phyloP scores from a whole-genome alignment of 2,888 invertebrate species.

The Lasioglossum vierecki region DNA sequence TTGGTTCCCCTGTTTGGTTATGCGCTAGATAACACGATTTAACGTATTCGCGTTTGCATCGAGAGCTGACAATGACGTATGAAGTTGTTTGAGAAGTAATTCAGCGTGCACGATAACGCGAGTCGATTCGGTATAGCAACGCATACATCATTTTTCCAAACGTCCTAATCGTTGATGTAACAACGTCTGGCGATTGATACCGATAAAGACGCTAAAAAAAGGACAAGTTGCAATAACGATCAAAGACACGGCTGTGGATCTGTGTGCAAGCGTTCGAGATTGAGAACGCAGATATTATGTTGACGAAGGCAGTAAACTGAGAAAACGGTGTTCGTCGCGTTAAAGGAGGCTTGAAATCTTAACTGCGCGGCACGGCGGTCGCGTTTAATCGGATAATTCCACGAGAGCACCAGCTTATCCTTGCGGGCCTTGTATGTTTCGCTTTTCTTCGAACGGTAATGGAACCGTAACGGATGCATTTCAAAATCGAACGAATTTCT shows the following conservation, averaged over 20 bases:
- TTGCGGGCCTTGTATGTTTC: background rate
- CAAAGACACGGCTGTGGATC: constrained; percentile 3
- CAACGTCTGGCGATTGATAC: constrained; percentile 17
- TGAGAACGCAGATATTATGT: constrained; percentile 24
- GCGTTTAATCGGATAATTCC: constrained; percentile 30
- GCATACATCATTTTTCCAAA: background rate
- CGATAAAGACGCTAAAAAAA: background rate
- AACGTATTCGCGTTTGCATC: background rate
- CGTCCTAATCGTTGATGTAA: constrained; percentile 8
- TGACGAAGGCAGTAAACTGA: constrained; percentile 26
- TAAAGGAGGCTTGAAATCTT: constrained; percentile 10
- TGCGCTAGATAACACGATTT: background rate
- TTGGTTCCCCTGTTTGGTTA: background rate
- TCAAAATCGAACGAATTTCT: background rate
- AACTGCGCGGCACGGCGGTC: constrained; percentile 11
- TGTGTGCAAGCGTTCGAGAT: constrained; percentile 19
- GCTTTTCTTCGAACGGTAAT: background rate
- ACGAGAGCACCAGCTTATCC: background rate
- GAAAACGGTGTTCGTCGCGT: constrained; percentile 17
- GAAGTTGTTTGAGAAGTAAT: background rate
- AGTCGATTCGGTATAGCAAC: background rate
- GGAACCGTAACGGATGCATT: constrained; percentile 13
- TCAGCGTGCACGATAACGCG: background rate
- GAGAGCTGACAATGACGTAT: background rate
- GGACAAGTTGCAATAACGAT: constrained; percentile 11